phyloP scores from a whole-genome alignment of 1,140 invertebrate species.

The Musca domestica region DNA sequence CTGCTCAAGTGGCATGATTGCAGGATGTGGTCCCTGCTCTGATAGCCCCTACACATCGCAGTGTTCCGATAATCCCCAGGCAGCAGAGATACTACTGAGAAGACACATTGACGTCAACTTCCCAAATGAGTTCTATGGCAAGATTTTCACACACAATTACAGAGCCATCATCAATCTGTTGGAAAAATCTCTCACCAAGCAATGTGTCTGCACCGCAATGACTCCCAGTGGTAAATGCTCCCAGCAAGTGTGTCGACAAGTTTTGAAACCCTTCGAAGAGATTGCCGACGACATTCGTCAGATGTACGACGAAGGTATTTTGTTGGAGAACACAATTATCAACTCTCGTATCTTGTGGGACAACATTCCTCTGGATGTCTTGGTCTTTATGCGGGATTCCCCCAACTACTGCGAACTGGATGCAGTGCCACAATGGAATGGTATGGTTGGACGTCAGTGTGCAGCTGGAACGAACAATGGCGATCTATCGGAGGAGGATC shows the following conservation, averaged over 20 bases:
- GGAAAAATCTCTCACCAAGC: slow-evolving; percentile 56
- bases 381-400: slow-evolving; percentile 60
- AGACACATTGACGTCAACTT: slow-evolving; percentile 50
- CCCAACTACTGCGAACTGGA: slow-evolving; percentile 44
- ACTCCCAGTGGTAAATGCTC: slow-evolving; percentile 32
- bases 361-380: slow-evolving; percentile 50
- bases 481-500: slow-evolving; percentile 38
- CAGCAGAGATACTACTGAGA: slow-evolving; percentile 51
- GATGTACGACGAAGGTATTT: slow-evolving; percentile 58
- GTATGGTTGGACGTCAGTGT: slow-evolving; percentile 58
- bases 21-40: slow-evolving; percentile 53
- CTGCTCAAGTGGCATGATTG: slow-evolving; percentile 60
- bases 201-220: slow-evolving; percentile 63
- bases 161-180: slow-evolving; percentile 36
- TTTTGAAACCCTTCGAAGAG: slow-evolving; percentile 60
- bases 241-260: slow-evolving; percentile 59
- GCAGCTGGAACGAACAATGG: slow-evolving; percentile 39
- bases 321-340: slow-evolving; percentile 38
- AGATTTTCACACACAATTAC: slow-evolving; percentile 34
- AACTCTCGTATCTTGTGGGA: slow-evolving; percentile 43
- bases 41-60: slow-evolving; percentile 30
- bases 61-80: slow-evolving; percentile 42
- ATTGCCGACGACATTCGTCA: slow-evolving; percentile 61
- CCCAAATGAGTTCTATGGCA: slow-evolving; percentile 19
- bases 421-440: slow-evolving; percentile 50